phyloP scores from a whole-genome alignment of 2,888 invertebrate genomes.

The Tenodera sinensis region DNA sequence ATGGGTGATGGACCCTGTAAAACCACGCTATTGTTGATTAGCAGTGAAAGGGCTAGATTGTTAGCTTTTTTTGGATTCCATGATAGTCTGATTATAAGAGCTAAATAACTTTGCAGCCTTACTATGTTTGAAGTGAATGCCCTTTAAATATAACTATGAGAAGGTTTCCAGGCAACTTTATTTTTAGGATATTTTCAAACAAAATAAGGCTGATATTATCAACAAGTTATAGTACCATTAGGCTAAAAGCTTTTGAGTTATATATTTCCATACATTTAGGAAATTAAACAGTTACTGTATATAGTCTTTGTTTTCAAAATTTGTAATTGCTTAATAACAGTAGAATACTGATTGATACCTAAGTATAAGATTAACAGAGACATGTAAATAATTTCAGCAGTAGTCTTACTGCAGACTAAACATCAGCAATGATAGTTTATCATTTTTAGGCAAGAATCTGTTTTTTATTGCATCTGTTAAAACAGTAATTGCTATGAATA shows the following conservation, averaged over 20 bases:
- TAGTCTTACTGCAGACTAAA: not conserved
- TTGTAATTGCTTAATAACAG: not conserved
- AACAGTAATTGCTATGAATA: not conserved
- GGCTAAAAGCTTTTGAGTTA: not conserved
- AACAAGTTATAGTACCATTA: not conserved
- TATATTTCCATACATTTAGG: not conserved
- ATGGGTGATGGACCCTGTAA: too few relatives aligned
- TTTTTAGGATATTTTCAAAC: not conserved
- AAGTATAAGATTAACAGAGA: not conserved
- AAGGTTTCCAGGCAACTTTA: not conserved
- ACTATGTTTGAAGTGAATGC: not conserved
- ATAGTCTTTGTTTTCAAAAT: not conserved
- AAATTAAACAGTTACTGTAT: not conserved
- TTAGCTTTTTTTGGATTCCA: not conserved
- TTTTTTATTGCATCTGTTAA: not conserved
- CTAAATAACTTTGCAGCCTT: not conserved
- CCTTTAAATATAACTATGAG: not conserved
- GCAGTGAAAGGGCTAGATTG: too few relatives aligned
- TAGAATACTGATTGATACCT: not conserved
- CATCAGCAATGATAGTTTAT: not conserved
- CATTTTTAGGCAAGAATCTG: not conserved
- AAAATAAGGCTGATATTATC: not conserved
- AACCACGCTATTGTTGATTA: too few relatives aligned
- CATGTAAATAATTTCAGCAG: not conserved
- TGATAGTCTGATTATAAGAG: not conserved